Percentiles rank a stretch among this genome's conserved stretches.
Evolutionary conservation across 1,140 invertebrate genomes (phyloP).

Genomic region (Liolophura sinensis): DNA sequence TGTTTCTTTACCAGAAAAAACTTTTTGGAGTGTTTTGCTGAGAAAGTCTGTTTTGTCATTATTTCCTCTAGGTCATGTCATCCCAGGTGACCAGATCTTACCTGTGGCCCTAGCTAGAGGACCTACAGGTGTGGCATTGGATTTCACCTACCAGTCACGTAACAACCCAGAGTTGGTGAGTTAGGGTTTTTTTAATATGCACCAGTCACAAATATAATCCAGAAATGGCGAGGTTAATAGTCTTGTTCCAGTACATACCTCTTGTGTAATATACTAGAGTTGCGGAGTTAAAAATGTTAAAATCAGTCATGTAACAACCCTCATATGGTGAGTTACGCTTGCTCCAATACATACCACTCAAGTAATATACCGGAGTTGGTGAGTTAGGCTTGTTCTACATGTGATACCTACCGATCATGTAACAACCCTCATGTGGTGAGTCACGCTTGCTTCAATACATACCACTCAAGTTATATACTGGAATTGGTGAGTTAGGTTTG

Average conservation of each 20-base stretch:
- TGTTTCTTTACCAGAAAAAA: neutral
- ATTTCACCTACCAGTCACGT: constrained; percentile 81
- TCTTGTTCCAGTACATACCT: neutral
- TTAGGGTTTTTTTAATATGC: no score
- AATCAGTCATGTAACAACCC: no score
- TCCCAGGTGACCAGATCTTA: constrained; percentile 81
- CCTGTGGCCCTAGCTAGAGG: constrained; percentile 78
- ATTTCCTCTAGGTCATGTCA: constrained; percentile 70
- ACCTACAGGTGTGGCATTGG: constrained; percentile 75
- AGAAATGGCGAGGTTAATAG: no score
- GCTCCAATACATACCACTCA: neutral
- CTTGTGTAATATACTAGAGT: neutral
- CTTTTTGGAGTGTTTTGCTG: neutral
- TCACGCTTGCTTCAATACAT: neutral
- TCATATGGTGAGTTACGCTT: neutral
- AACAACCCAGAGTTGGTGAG: constrained; percentile 63
- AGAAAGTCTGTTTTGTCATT: neutral
- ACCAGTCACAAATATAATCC: no score
- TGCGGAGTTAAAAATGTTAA: no score
- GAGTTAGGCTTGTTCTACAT: no score
- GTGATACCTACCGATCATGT: no score
- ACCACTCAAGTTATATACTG: no score
- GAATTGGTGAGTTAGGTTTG: neutral
- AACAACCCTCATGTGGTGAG: no score
- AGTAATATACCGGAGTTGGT: neutral